Evolutionary conservation across 2,113 vertebrate species (phyloP), one percentile per base, ranked within the genome.

Genomic region (Noctilio leporinus): DNA sequence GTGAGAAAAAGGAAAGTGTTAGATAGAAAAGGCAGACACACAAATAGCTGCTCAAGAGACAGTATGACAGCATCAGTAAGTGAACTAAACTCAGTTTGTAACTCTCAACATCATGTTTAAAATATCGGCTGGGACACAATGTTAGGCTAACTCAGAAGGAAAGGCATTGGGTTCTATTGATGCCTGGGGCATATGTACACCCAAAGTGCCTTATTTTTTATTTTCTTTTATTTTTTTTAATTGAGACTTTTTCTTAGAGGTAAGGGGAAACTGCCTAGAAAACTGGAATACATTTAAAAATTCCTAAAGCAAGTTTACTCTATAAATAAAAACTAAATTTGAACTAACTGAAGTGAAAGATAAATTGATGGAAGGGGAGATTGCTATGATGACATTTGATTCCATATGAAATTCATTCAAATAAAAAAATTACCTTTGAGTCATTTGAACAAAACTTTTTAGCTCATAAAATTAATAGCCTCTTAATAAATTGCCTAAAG

Each of bases 1-100:
- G 94, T 94, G 76, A 55, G 80, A 93, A 95, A 95, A 95, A 89
- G 67, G 55, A 91, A 96, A 87, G 86, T 43, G 80, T 90, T 87
- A 84, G 70, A 72, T 95, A n/a, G 88, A 84, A 94, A 94, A 92
- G 53, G 45, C 59, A 95, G 80, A 77, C 86, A 87, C 70, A 93
- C 89, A 96, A 97, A 96, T 90, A 96, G 92, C 59, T 92, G 33
- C 65, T 95, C 47, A 64, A 89, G 65, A 89, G 17, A 38, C 59
- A 93, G 45, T 77, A 81, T 85, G 93, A 94, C 64, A 59, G 86
- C 76, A 70, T 92, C 76, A 82, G 70, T 82, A 33, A 82, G 57
- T 57, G 76, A 97, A 89, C 33, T 59, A 70, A 93, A 45, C 78
- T 89, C 59, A n/a, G 8, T 69, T 69, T 47, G 91, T 77, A 91